Evolutionary conservation across 2,888 invertebrate genomes (phyloP).

Genomic region (Cancer borealis): DNA sequence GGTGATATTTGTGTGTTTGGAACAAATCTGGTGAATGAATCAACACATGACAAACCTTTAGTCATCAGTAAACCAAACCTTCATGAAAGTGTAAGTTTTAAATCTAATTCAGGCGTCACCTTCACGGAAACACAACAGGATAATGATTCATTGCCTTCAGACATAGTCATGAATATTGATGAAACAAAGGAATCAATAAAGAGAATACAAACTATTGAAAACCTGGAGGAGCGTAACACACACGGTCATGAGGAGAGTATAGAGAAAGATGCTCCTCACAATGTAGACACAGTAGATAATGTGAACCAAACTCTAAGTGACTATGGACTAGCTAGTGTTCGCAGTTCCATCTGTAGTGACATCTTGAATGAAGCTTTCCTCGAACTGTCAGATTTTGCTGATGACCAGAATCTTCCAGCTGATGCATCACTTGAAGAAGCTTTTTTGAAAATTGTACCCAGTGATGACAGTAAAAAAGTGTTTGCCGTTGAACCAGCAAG

Average conservation of each 20-base stretch:
- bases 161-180: neutral
- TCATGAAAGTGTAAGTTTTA: neutral
- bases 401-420: neutral
- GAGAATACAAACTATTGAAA: neutral
- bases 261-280: neutral
- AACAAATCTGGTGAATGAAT: neutral
- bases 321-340: neutral
- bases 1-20: neutral
- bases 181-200: neutral
- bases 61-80: neutral
- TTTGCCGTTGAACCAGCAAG: neutral
- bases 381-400: neutral
- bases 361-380: neutral
- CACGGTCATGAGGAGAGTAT: neutral
- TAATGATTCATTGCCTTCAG: neutral
- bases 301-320: neutral
- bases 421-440: constrained; percentile 36
- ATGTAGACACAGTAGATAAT: neutral
- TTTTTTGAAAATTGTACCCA: neutral
- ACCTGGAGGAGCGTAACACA: neutral
- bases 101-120: neutral
- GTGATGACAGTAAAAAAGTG: neutral
- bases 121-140: neutral
- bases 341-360: constrained; percentile 16
- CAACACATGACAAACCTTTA: neutral